A percentile compares a stretch with the other conserved stretches of the same genome.
These are phyloP conservation scores for Lepidurus apus DNA, from an alignment of 1,140 invertebrate species.

Conservation along the genomic window DNA sequence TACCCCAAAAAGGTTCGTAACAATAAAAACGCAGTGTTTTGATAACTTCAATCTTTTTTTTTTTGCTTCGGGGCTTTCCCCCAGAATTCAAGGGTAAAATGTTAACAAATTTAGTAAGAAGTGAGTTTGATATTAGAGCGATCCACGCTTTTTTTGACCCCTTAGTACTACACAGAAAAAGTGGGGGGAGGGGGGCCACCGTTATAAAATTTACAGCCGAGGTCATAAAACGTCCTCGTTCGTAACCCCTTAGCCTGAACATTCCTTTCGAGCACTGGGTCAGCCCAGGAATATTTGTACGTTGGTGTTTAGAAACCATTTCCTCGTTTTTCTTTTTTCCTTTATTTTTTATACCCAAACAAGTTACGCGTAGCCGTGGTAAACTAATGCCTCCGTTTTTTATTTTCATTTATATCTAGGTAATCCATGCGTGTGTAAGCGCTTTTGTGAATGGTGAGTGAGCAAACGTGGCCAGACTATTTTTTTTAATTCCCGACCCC, in stretches of 20 bases:
- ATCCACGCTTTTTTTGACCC: too few species aligned
- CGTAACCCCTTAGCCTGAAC: not conserved
- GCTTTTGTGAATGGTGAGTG: conserved; percentile 5
- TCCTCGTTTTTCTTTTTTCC: not conserved
- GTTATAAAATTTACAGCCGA: conserved; percentile 22
- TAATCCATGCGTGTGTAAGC: not conserved
- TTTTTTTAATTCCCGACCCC: not conserved
- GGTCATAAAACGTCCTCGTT: conserved; percentile 14
- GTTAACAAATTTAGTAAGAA: too few species aligned
- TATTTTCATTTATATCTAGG: not conserved
- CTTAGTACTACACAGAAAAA: not conserved
- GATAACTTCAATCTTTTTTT: not conserved
- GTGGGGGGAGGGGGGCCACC: conserved; percentile 13
- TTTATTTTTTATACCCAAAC: not conserved
- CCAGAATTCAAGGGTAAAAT: too few species aligned
- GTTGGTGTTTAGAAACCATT: not conserved
- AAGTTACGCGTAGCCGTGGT: not conserved
- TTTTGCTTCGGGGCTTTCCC: too few species aligned
- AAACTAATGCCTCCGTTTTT: not conserved
- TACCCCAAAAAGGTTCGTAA: not conserved
- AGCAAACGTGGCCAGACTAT: not conserved
- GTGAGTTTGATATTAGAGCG: too few species aligned
- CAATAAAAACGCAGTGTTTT: not conserved
- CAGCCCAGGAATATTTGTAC: not conserved
- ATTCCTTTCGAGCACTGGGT: conserved; percentile 2